phyloP scores from a whole-genome alignment of 2,113 vertebrate species.

The Chauna torquata region DNA sequence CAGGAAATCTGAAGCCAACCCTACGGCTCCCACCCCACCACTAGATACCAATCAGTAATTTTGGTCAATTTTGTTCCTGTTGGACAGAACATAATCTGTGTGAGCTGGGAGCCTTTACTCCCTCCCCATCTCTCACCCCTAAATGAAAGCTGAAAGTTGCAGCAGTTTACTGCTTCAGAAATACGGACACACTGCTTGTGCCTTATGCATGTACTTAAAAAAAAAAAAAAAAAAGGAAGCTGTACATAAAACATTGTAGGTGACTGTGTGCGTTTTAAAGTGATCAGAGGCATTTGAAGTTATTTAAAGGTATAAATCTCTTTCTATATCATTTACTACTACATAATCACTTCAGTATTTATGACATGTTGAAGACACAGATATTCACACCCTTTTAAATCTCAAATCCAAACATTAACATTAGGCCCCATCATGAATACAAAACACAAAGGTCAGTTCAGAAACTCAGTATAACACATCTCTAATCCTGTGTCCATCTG shows the following conservation, averaged over 20 bases:
- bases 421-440: background rate
- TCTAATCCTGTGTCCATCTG: background rate
- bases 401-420: background rate
- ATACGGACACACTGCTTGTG: background rate
- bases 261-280: background rate
- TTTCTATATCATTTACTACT: background rate
- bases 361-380: background rate
- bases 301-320: background rate
- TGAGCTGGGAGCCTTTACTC: background rate
- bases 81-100: background rate
- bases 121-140: background rate
- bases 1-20: background rate
- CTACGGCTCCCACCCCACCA: too few relatives aligned
- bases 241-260: background rate
- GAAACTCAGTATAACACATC: background rate
- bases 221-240: background rate
- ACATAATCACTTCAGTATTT: background rate
- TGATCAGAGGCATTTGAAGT: fast-evolving
- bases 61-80: background rate
- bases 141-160: background rate
- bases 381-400: background rate
- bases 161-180: background rate
- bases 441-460: background rate
- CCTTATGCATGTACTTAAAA: background rate
- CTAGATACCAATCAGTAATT: background rate